phyloP scores from a whole-genome alignment of 2,113 vertebrate genomes.

The Brachirus orientalis region DNA sequence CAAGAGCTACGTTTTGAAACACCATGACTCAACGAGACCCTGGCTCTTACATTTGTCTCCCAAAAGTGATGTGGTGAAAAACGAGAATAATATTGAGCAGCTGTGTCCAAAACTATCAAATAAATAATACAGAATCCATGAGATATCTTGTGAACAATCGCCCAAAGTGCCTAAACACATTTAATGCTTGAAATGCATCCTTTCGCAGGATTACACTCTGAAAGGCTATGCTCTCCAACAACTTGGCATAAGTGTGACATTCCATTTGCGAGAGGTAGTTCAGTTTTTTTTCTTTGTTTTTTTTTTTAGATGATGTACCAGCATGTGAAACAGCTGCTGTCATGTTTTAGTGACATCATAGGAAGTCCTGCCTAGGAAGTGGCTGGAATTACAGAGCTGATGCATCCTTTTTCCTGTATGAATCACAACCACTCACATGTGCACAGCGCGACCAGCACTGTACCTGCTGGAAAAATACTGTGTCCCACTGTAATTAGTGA shows the following conservation, averaged over 20 bases:
- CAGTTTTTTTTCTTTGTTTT: constrained; percentile 3
- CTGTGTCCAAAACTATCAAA: constrained; percentile 49
- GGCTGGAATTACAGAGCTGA: constrained; percentile 16
- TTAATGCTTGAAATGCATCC: constrained; percentile 20
- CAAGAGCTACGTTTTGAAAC: constrained; percentile 32
- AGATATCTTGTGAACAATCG: constrained; percentile 21
- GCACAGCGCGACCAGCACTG: background rate
- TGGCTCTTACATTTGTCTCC: constrained; percentile 22
- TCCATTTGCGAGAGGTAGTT: constrained; percentile 44
- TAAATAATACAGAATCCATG: constrained; percentile 10
- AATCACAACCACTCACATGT: background rate
- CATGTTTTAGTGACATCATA: constrained; percentile 38
- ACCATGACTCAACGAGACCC: constrained; percentile 40
- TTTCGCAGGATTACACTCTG: constrained; percentile 8
- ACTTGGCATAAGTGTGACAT: constrained; percentile 52
- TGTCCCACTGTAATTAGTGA: constrained; percentile 22
- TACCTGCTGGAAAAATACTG: background rate
- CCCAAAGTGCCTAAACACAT: constrained; percentile 33
- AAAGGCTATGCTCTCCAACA: constrained; percentile 26
- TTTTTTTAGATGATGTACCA: constrained; percentile 14
- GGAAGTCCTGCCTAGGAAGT: constrained; percentile 32
- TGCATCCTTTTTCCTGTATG: constrained; percentile 17
- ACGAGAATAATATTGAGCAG: constrained; percentile 52
- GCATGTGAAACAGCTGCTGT: constrained; percentile 29
- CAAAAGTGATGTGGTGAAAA: constrained; percentile 29